Conservation (phyloP, 92 coral and sea anemone genomes). For the Epizoanthus fatuus region DNA sequence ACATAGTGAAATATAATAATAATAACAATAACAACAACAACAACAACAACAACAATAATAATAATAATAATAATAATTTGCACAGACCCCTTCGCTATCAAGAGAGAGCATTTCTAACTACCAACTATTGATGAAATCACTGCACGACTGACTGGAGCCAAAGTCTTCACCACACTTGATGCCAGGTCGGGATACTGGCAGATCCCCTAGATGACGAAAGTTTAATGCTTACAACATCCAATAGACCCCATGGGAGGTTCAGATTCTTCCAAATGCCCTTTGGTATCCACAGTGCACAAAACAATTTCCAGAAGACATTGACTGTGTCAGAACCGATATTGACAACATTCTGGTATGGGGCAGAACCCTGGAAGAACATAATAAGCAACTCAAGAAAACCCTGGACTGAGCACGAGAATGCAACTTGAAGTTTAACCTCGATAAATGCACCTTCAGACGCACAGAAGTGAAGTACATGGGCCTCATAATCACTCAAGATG, state of each 20-base stretch:
- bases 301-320: conserved; percentile 44
- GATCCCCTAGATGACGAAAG: conserved; percentile 41
- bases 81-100: conserved; percentile 65
- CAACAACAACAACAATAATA: too few species aligned
- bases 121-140: conserved; percentile 58
- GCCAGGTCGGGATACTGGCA: conserved; percentile 61
- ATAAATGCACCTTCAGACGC: conserved; percentile 33
- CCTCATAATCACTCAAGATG: conserved; percentile 47
- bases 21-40: too few species aligned
- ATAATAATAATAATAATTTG: too few species aligned
- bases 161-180: conserved; percentile 48
- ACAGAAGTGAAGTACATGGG: conserved; percentile 66
- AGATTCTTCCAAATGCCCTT: conserved; percentile 46
- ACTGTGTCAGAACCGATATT: conserved; percentile 27
- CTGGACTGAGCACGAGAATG: conserved; percentile 44
- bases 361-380: conserved; percentile 39
- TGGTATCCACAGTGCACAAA: conserved; percentile 50
- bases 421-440: conserved; percentile 57
- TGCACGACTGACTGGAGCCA: conserved; percentile 41
- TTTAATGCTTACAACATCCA: conserved; percentile 57
- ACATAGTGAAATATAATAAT: too few species aligned
- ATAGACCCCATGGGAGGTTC: conserved; percentile 53
- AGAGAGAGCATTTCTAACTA: conserved; percentile 56
- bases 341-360: conserved; percentile 56
- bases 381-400: conserved; percentile 7